Evolutionary conservation across 2,888 invertebrate genomes (phyloP).

Genomic region (Plagodis pulveraria): DNA sequence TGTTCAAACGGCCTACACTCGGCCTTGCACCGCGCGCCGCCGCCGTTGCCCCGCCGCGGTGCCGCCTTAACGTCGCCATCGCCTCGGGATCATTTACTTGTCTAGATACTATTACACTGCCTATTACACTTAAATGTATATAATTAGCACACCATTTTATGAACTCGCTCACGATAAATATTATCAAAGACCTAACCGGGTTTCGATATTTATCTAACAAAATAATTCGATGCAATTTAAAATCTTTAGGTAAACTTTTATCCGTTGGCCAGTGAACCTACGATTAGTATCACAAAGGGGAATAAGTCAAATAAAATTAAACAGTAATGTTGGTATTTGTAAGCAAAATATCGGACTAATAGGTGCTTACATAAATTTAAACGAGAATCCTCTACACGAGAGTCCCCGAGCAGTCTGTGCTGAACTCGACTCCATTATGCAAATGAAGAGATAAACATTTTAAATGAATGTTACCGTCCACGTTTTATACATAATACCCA

Average conservation of each 20-base stretch:
- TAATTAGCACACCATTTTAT: constrained; percentile 53
- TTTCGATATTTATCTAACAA: constrained; percentile 1
- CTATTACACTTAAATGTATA: constrained; percentile 44
- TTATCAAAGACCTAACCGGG: constrained; percentile 9
- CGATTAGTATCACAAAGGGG: constrained; percentile 3
- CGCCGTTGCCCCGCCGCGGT: constrained; percentile 62
- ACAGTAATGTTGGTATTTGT: constrained; percentile 24
- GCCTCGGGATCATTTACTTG: constrained; percentile 72
- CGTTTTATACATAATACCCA: constrained; percentile 55
- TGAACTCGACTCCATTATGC: constrained; percentile 66
- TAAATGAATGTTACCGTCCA: constrained; percentile 68
- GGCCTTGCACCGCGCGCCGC: constrained; percentile 59
- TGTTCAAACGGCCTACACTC: constrained; percentile 51
- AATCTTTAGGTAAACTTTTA: not conserved
- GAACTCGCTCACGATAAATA: constrained; percentile 36
- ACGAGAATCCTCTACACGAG: constrained; percentile 47
- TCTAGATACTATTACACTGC: constrained; percentile 53
- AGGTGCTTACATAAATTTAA: constrained; percentile 50
- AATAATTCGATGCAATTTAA: not conserved
- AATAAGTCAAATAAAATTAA: constrained; percentile 10
- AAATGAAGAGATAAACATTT: constrained; percentile 78
- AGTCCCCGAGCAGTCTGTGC: constrained; percentile 76
- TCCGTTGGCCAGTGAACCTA: constrained; percentile 11
- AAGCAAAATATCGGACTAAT: constrained; percentile 41
- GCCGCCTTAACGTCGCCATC: constrained; percentile 47